phyloP scores from a whole-genome alignment of 2,888 invertebrate genomes.

The Drosophila cracens region DNA sequence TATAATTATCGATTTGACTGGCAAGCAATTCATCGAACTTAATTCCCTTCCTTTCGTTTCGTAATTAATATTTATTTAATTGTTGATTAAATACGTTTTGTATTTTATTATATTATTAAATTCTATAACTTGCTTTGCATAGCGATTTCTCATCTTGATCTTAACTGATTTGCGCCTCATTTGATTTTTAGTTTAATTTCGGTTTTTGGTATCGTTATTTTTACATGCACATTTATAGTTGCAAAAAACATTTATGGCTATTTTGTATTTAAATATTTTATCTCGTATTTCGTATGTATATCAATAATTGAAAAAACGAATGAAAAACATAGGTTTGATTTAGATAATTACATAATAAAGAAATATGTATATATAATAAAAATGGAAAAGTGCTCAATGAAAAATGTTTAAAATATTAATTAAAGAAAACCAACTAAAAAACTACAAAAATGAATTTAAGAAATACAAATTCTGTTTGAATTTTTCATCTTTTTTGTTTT shows the following conservation, averaged over 20 bases:
- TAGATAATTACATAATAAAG: slow-evolving; percentile 25
- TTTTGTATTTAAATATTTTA: slow-evolving; percentile 64
- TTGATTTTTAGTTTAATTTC: slow-evolving; percentile 34
- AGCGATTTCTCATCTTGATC: slow-evolving; percentile 50
- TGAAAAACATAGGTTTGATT: slow-evolving; percentile 33
- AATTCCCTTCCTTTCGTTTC: slow-evolving; percentile 27
- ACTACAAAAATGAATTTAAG: slow-evolving; percentile 13
- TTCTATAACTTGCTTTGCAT: slow-evolving; percentile 79
- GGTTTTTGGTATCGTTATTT: slow-evolving; percentile 50
- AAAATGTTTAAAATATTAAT: slow-evolving; percentile 10
- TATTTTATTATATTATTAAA: slow-evolving; percentile 69
- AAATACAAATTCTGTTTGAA: slow-evolving; percentile 1
- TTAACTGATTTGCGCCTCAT: slow-evolving; percentile 31
- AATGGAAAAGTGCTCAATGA: slow-evolving; percentile 41
- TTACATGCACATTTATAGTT: slow-evolving; percentile 78
- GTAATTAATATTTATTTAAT: slow-evolving; percentile 59
- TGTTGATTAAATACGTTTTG: slow-evolving; percentile 68
- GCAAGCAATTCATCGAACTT: slow-evolving; percentile 43
- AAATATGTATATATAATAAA: slow-evolving; percentile 22
- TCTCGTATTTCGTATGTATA: slow-evolving; percentile 53
- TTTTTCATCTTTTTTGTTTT: slow-evolving; percentile 25
- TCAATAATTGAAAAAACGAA: slow-evolving; percentile 49
- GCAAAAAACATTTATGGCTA: slow-evolving; percentile 77
- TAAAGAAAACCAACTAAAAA: slow-evolving; percentile 18
- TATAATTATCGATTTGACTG: slow-evolving; percentile 39